phyloP scores from a whole-genome alignment of 1,140 invertebrate genomes.

The Papilio polyxenes region DNA sequence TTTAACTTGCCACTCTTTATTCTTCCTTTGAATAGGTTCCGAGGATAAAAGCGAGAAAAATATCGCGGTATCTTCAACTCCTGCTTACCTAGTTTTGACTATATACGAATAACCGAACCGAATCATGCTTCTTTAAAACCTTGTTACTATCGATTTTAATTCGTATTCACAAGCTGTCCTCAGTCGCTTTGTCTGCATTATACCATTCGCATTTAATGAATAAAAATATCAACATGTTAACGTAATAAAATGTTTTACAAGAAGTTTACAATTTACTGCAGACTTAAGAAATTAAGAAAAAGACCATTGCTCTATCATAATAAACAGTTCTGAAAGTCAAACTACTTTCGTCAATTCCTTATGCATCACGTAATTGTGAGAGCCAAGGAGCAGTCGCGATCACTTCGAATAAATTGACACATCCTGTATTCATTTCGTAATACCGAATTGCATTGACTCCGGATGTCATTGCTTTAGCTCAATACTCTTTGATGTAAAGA shows the following conservation, averaged over 20 bases:
- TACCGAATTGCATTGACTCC: slow-evolving; percentile 48
- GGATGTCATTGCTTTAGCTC: slow-evolving; percentile 66
- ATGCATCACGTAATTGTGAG: slow-evolving; percentile 18
- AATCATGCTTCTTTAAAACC: not conserved
- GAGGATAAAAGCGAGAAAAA: too few species aligned
- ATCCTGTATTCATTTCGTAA: slow-evolving; percentile 53
- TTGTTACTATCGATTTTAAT: not conserved
- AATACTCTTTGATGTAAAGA: slow-evolving; percentile 41
- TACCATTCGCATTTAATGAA: not conserved
- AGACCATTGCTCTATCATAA: not conserved
- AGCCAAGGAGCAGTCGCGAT: slow-evolving; percentile 6
- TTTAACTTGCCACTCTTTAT: too few species aligned
- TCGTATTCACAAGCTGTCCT: not conserved
- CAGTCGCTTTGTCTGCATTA: not conserved
- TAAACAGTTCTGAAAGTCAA: slow-evolving; percentile 1
- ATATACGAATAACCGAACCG: not conserved
- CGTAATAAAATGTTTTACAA: not conserved
- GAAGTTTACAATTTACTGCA: not conserved
- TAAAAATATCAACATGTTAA: not conserved
- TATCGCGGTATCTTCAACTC: not conserved
- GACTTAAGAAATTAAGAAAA: not conserved
- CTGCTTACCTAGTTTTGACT: not conserved
- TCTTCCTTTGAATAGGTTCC: too few species aligned
- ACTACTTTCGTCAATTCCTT: slow-evolving; percentile 10
- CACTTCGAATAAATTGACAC: slow-evolving; percentile 60